Evolutionary conservation across 1,140 invertebrate species (phyloP).

Genomic region (Heliconius eleuchia): DNA sequence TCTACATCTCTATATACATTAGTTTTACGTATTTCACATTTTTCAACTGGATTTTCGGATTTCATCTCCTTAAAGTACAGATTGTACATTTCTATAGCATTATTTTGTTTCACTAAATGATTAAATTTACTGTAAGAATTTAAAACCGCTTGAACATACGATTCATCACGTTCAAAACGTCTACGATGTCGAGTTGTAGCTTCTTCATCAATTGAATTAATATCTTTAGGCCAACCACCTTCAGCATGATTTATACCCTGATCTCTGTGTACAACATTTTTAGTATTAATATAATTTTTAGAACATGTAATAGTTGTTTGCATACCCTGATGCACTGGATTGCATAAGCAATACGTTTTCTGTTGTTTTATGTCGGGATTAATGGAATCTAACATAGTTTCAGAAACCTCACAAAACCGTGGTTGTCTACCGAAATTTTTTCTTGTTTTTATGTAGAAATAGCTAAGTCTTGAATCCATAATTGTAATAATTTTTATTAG

Average conservation of each 20-base stretch:
- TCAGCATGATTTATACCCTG: constrained; percentile 92
- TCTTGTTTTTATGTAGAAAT: constrained; percentile 84
- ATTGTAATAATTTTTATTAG: neutral
- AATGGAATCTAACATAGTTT: constrained; percentile 87
- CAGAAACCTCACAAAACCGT: constrained; percentile 86
- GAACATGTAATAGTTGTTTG: constrained; percentile 83
- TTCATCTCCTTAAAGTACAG: constrained; percentile 90
- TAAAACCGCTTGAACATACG: constrained; percentile 90
- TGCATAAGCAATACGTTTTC: constrained; percentile 86
- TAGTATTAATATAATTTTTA: constrained; percentile 83
- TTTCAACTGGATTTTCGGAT: constrained; percentile 82
- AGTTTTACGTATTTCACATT: constrained; percentile 85
- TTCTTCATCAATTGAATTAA: constrained; percentile 93
- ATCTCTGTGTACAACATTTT: constrained; percentile 86
- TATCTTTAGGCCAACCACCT: constrained; percentile 98
- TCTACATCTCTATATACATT: constrained; percentile 88
- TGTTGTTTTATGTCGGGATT: constrained; percentile 84
- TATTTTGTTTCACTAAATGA: constrained; percentile 93
- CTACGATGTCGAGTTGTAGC: constrained; percentile 91
- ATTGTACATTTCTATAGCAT: constrained; percentile 95
- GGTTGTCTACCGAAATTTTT: constrained; percentile 85
- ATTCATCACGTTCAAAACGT: constrained; percentile 97
- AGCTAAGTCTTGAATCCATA: constrained; percentile 53
- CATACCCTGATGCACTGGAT: constrained; percentile 84
- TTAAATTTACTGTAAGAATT: constrained; percentile 86